phyloP scores from a whole-genome alignment of 1,140 invertebrate genomes.

The Cyphomyrmex costatus region DNA sequence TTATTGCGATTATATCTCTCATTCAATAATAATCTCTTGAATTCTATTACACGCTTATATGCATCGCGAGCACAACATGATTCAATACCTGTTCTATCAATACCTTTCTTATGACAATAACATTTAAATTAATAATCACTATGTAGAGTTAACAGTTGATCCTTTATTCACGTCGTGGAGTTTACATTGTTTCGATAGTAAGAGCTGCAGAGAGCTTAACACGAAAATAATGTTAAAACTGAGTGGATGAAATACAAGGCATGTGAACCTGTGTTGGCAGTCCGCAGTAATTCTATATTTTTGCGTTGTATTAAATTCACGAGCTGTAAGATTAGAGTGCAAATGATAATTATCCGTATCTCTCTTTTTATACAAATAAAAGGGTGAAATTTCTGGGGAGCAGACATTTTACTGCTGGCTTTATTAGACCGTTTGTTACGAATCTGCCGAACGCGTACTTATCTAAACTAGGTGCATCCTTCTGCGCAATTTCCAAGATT shows the following conservation, averaged over 20 bases:
- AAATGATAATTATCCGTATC: conserved; percentile 22
- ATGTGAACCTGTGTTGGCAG: neutral
- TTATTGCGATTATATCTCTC: conserved; percentile 62
- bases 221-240: neutral
- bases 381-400: neutral
- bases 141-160: neutral
- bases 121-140: conserved; percentile 31
- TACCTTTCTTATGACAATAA: conserved; percentile 5
- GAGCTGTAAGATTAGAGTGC: neutral
- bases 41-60: conserved; percentile 51
- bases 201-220: neutral
- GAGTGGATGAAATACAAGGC: too few relatives aligned
- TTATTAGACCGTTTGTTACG: conserved; percentile 40
- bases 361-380: neutral
- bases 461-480: conserved; percentile 58
- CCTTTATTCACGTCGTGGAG: neutral
- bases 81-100: conserved; percentile 70
- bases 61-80: neutral
- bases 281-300: neutral
- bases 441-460: conserved; percentile 37
- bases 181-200: neutral
- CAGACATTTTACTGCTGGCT: neutral
- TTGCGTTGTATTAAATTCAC: neutral
- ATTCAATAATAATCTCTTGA: conserved; percentile 64
- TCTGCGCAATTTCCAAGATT: conserved; percentile 59